phyloP scores from a whole-genome alignment of 2,113 vertebrate genomes.

The Alligator sinensis region DNA sequence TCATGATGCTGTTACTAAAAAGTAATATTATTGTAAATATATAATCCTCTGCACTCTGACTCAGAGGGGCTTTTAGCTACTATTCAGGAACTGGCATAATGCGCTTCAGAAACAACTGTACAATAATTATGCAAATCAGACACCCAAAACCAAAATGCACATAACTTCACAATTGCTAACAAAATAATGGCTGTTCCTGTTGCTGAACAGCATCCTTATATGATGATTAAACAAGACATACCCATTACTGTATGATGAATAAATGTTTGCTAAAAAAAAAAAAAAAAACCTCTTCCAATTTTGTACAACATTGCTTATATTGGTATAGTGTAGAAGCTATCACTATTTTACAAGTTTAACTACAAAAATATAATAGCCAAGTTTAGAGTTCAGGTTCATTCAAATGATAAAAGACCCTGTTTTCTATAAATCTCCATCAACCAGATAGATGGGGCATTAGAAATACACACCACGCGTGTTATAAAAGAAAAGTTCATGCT shows the following conservation, averaged over 20 bases:
- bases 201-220: fast-evolving
- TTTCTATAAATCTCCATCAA: not conserved
- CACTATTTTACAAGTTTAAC: not conserved
- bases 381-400: fast-evolving
- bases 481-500: not conserved
- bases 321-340: not conserved
- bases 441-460: not conserved
- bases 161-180: not conserved
- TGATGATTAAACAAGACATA: fast-evolving
- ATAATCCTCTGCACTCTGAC: not conserved
- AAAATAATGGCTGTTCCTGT: fast-evolving
- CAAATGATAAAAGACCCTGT: fast-evolving
- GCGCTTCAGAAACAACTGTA: not conserved
- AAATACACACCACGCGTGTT: not conserved
- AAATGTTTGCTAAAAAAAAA: not conserved
- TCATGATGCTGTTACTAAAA: not conserved
- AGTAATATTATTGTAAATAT: not conserved
- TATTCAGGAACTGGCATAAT: not conserved
- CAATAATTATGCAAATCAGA: not conserved
- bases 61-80: not conserved
- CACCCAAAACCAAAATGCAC: not conserved
- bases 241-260: not conserved
- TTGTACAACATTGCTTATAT: not conserved
- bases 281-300: not conserved
- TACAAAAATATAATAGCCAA: not conserved